Evolutionary conservation across 2,797 vertebrate genomes (phyloP).

Genomic region (Alfaro cultratus): DNA sequence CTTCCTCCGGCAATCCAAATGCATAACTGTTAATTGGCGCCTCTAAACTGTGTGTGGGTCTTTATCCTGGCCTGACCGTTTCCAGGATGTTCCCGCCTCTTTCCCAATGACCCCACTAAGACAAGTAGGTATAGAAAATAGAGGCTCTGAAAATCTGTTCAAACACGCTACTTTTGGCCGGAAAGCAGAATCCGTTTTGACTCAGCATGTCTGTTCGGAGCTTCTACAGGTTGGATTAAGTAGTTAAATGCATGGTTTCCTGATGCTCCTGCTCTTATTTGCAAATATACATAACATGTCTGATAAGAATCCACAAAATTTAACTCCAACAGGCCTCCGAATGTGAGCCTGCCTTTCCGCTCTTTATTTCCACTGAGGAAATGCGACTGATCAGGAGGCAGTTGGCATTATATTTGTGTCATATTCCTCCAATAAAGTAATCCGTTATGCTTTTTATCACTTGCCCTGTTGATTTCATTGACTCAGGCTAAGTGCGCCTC

Average conservation of each 20-base stretch:
- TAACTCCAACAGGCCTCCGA: not conserved
- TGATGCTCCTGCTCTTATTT: not conserved
- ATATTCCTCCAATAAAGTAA: not conserved
- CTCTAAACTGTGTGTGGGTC: not conserved
- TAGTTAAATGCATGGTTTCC: not conserved
- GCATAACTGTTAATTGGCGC: not conserved
- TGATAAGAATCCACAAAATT: not conserved
- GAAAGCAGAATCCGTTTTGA: not conserved
- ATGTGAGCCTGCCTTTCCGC: not conserved
- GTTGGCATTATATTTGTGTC: not conserved
- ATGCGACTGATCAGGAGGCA: not conserved
- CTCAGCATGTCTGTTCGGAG: not conserved
- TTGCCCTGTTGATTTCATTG: conserved; percentile 26
- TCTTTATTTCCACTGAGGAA: not conserved
- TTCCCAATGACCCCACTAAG: not conserved
- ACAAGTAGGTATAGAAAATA: not conserved
- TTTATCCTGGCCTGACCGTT: not conserved
- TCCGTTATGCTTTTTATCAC: conserved; percentile 5
- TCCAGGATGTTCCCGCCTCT: not conserved
- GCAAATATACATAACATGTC: not conserved
- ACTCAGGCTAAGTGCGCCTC: conserved; percentile 6
- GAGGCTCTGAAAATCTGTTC: not conserved
- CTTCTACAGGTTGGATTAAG: not conserved
- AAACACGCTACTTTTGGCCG: not conserved
- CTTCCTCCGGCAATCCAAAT: not conserved